These are phyloP conservation scores for Drosophila pseudoananassae DNA, from an alignment of 1,140 invertebrate species.

Conservation along the genomic window DNA sequence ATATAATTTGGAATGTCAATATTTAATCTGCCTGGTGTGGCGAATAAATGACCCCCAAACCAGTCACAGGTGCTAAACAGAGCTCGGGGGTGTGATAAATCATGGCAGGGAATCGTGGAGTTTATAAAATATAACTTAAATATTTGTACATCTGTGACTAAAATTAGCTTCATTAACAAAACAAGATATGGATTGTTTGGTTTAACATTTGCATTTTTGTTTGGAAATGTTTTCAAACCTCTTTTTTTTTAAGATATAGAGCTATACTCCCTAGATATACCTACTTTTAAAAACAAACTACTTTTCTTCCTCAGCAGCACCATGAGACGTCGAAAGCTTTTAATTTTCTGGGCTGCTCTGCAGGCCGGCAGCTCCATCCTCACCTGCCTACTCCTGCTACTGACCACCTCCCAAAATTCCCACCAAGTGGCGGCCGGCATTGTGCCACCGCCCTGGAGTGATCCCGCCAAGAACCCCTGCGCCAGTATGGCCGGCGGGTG, in stretches of 20 bases:
- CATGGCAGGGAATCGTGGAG: not conserved
- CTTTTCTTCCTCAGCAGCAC: not conserved
- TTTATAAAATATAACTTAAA: not conserved
- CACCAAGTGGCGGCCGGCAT: slow-evolving; percentile 85
- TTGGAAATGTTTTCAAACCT: not conserved
- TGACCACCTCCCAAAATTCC: slow-evolving; percentile 31
- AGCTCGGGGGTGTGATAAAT: too few relatives aligned
- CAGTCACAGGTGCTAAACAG: not conserved
- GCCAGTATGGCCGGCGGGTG: slow-evolving; percentile 90
- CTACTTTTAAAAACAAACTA: slow-evolving; percentile 1
- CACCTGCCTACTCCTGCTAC: slow-evolving; percentile 56
- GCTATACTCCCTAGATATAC: too few relatives aligned
- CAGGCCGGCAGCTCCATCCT: slow-evolving; percentile 65
- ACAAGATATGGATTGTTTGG: not conserved
- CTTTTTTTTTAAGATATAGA: not conserved
- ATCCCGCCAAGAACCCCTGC: slow-evolving; percentile 91
- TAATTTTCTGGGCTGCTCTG: slow-evolving; percentile 67
- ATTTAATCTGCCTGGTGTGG: not conserved
- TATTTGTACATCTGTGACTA: too few relatives aligned
- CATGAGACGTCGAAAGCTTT: slow-evolving; percentile 71
- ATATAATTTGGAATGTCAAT: slow-evolving; percentile 1
- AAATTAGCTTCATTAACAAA: not conserved
- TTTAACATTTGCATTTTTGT: not conserved
- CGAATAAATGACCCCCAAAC: slow-evolving; percentile 6
- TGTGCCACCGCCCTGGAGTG: slow-evolving; percentile 92